A percentile compares a stretch with the other conserved stretches of the same genome.
These are phyloP conservation scores for Hesperia comma DNA, from an alignment of 2,888 invertebrate genomes.

Conservation along the genomic window DNA sequence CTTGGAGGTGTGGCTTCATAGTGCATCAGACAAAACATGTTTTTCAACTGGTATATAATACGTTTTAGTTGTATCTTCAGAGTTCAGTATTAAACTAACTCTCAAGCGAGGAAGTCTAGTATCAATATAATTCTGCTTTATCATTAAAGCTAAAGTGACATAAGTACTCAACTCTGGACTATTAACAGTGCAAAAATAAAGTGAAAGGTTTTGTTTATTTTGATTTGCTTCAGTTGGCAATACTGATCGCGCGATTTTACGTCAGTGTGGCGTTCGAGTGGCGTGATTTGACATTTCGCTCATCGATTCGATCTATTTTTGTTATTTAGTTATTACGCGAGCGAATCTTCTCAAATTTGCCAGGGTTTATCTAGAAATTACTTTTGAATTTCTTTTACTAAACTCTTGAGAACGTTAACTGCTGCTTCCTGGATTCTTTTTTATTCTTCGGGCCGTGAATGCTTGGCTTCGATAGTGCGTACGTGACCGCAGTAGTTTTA, in stretches of 20 bases:
- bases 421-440: conserved; percentile 37
- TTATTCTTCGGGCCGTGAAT: conserved; percentile 32
- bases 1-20: conserved; percentile 60
- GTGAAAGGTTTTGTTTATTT: conserved; percentile 52
- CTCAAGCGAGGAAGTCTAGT: conserved; percentile 40
- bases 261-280: conserved; percentile 52
- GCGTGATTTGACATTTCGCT: conserved; percentile 60
- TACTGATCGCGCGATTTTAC: conserved; percentile 72
- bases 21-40: conserved; percentile 59
- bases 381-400: conserved; percentile 34
- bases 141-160: conserved; percentile 26
- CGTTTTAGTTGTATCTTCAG: conserved; percentile 39
- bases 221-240: conserved; percentile 61
- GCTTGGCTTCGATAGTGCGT: conserved; percentile 34
- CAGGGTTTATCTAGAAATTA: conserved; percentile 46
- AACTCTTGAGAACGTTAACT: conserved; percentile 27
- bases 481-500: conserved; percentile 42
- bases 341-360: conserved; percentile 47
- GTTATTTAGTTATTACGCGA: conserved; percentile 57
- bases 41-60: conserved; percentile 61
- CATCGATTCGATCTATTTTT: conserved; percentile 72
- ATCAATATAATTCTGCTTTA: conserved; percentile 30
- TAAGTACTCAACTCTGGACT: background rate
- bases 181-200: conserved; percentile 32
- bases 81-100: conserved; percentile 48